Percentiles rank a stretch among this genome's conserved stretches.
phyloP scores from a whole-genome alignment of 2,113 vertebrate genomes.

The Oxyura jamaicensis region DNA sequence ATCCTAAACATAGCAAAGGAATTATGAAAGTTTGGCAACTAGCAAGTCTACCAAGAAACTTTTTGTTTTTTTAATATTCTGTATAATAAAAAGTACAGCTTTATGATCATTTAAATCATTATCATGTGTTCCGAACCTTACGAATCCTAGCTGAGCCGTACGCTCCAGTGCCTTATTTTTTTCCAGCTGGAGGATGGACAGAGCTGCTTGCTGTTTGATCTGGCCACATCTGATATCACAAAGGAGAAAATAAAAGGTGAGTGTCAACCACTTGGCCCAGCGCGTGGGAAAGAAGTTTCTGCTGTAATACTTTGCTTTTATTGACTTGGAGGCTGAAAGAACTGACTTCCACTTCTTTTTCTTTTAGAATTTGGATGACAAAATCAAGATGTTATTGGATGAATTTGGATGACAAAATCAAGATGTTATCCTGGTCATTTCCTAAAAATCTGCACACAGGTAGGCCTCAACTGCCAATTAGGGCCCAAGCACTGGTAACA shows the following conservation, averaged over 20 bases:
- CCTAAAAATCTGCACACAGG: neutral
- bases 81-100: neutral
- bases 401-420: too few relatives aligned
- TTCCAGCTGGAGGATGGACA: neutral
- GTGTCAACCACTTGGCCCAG: neutral
- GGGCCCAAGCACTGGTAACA: neutral
- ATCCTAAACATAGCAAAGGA: neutral
- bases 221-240: neutral
- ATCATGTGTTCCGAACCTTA: neutral
- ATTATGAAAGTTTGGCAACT: neutral
- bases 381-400: neutral
- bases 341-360: neutral
- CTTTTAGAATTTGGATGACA: too few relatives aligned
- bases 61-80: neutral
- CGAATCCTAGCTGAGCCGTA: neutral
- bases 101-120: neutral
- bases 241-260: neutral
- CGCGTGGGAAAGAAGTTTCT: neutral
- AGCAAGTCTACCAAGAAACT: neutral
- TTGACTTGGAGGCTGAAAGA: neutral
- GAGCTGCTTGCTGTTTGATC: neutral
- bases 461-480: neutral
- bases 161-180: neutral
- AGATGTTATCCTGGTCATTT: neutral
- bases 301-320: neutral